Base-by-base conservation (phyloP, 2,113 vertebrate species). In the Nerophis ophidion region DNA sequence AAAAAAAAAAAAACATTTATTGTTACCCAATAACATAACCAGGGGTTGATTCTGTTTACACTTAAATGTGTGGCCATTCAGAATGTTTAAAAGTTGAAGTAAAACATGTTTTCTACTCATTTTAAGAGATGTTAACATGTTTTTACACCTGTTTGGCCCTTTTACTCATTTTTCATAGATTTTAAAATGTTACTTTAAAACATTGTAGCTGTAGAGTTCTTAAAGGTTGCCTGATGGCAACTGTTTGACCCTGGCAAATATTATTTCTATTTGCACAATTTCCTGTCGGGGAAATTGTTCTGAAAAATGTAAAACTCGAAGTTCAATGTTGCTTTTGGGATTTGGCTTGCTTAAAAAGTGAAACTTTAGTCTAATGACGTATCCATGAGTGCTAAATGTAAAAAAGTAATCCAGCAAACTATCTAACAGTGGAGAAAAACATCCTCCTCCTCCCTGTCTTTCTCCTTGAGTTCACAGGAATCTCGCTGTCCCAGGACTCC, bases 381-480 rank as follows among this genome's bases (percentile, higher is more conserved):
- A 59, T 66, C 57, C 44, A 19, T 36, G 35, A 16, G 34, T 48
- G 47, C n/a, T 54, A 1, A n/a, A 38, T 17, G 2, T 8, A 35
- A 36, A 44, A 11, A 44, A 44, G 11, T 44, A 66, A 56, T 50
- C 33, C 45, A 57, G 60, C 45, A 17, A 47, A 48, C 57, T 68
- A 38, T 71, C 15, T 36, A 58, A 3, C 5, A 44, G 58, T 60
- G 42, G 17, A 70, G 26, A 50, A 63, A 75, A 65, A 70, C 67
- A 56, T 61, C 65, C 17, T 64, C 16, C 55, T 63, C 77, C 62
- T 64, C 74, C 62, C 80, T 66, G 82, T 84, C 57, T 68, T 72
- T 79, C 75, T 80, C 76, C 6, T 10, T 63, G 77, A 79, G 79
- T 86, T 79, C 70, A 66, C 15, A 63, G 71, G 72, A 87, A 71